These are phyloP conservation scores for Abscondita cerata DNA, from an alignment of 2,888 invertebrate species.

Conservation along the genomic window DNA sequence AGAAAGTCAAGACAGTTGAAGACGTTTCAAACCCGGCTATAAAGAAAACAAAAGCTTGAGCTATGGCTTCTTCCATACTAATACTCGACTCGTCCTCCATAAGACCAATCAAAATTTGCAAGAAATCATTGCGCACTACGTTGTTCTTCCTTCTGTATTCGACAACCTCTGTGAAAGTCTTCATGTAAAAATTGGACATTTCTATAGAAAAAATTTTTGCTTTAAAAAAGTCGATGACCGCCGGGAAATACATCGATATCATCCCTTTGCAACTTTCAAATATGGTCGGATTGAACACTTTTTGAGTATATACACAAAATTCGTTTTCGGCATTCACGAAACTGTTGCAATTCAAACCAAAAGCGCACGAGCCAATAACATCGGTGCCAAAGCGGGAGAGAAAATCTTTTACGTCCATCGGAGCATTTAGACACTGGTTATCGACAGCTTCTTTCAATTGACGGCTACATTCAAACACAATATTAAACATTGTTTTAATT, in stretches of 20 bases:
- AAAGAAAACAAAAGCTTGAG: conserved; percentile 66
- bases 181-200: conserved; percentile 42
- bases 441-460: conserved; percentile 60
- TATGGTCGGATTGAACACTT: conserved; percentile 42
- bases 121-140: conserved; percentile 50
- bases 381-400: conserved; percentile 66
- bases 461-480: conserved; percentile 63
- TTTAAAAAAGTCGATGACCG: conserved; percentile 24
- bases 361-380: conserved; percentile 66
- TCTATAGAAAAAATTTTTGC: conserved; percentile 33
- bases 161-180: conserved; percentile 41
- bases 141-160: conserved; percentile 38
- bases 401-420: conserved; percentile 56
- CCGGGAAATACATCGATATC: conserved; percentile 48
- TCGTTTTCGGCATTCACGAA: conserved; percentile 55
- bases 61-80: conserved; percentile 61
- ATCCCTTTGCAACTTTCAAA: neutral
- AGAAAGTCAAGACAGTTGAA: conserved; percentile 66
- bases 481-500: conserved; percentile 69
- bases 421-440: conserved; percentile 44
- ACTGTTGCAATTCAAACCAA: conserved; percentile 66
- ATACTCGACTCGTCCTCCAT: conserved; percentile 45
- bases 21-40: conserved; percentile 73
- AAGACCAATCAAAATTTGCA: conserved; percentile 52
- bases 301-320: conserved; percentile 47